Evolutionary conservation across 1,140 invertebrate genomes (phyloP), one percentile per base, ranked within the genome.

Genomic region (Dinothrombium tinctorium): DNA sequence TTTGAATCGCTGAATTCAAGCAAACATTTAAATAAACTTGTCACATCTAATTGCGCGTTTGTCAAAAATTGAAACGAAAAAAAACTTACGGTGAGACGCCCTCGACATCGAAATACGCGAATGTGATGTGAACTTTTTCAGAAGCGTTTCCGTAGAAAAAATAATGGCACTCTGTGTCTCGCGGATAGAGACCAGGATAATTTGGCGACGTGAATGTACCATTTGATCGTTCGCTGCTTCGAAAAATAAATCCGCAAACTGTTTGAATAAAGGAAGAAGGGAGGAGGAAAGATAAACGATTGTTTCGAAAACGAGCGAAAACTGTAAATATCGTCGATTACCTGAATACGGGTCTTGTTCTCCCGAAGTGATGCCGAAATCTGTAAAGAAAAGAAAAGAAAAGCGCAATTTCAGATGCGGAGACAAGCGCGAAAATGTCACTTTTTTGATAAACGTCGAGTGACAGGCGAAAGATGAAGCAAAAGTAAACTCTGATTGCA

Each of bases 161-260:
- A 57, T 89, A 94, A 61, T 90, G 77, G 55, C 86, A 92, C 54
- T 86, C 80, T 0, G 83, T 82, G 55, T 87, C 74, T 44, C 82
- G 63, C 0, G 86, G 82, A 61, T 94, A 94, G 20, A 71, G 69
- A 6, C 87, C 87, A 0, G 84, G 86, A 54, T 77, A 87, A 60
- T 94, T 94, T 1, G 86, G 83, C 5, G 79, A 84, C 33, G 74
- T 71, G 54, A 94, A 82, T 15, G 74, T 74, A 11, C 86, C 86
- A 51, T 72, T 76, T 15, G 47, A 45, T 6, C 69, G 67, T 48
- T 72, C 70, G 42, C 69, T 74, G 57, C 81, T 83, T 42, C 63
- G 59, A 51, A 61, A 68, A 14, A 54, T 50, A 47, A 68, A 67
- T 7, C 54, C 50, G 50, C 65, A 67, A 17, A 52, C 64, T 36